phyloP scores from a whole-genome alignment of 2,113 vertebrate genomes.

The Columbina picui region DNA sequence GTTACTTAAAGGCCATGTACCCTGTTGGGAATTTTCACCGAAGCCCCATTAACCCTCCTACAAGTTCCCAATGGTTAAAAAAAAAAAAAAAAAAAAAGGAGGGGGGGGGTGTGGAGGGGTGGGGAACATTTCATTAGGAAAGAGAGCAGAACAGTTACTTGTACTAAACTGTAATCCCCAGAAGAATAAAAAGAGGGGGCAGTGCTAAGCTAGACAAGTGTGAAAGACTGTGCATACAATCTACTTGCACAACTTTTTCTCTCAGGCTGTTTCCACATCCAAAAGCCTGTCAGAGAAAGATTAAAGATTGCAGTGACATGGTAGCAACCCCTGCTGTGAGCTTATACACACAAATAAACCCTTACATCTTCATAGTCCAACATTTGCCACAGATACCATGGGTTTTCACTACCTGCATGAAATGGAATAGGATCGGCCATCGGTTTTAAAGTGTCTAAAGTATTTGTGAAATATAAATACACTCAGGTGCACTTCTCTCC shows the following conservation, averaged over 20 bases:
- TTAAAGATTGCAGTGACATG: neutral
- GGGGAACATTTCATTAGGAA: neutral
- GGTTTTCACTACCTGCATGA: neutral
- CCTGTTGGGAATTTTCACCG: neutral
- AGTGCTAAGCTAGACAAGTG: neutral
- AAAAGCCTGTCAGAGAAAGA: neutral
- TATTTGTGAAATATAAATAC: neutral
- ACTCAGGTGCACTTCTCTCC: neutral
- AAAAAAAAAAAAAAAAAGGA: too few species aligned
- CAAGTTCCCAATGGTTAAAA: neutral
- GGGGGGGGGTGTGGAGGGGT: too few species aligned
- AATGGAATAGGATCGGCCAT: neutral
- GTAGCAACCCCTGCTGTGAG: neutral
- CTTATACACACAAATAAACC: neutral
- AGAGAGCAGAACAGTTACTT: neutral
- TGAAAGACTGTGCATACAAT: neutral
- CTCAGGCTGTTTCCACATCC: neutral
- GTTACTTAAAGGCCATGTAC: neutral
- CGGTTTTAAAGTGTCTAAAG: neutral
- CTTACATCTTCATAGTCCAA: neutral
- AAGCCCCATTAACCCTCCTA: neutral
- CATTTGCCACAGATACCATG: neutral
- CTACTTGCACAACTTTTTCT: neutral
- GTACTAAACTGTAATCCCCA: neutral
- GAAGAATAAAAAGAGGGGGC: neutral